Base-by-base conservation (phyloP, 2,888 invertebrate genomes). In the Amphimallon solstitiale region DNA sequence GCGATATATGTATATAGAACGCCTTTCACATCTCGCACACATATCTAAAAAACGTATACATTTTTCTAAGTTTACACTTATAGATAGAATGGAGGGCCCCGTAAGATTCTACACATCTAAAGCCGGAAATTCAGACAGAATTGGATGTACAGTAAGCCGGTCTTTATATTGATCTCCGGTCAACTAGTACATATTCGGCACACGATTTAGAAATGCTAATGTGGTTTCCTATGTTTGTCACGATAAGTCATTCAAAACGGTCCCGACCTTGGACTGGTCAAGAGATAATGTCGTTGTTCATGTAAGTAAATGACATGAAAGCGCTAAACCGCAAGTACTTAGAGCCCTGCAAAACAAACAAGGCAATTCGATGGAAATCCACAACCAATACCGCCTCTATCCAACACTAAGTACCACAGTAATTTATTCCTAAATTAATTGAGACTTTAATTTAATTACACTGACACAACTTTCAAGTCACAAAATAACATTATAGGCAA, bases 121-220 rank as follows among this genome's bases (percentile, higher is more conserved):
- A 21, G n/a, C 12, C 10, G 37, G 21, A 48, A 48, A 46, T 51
- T n/a, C 10, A 3, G 10, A 1, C n/a, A 23, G 10, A 9, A 51
- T 34, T 15, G 52, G n/a, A 43, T 15, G 48, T 59, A 48, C 65
- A 65, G 19, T 46, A 59, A 49, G 48, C 59, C 59, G 40, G 65
- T 56, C 65, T 60, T 60, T 65, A 65, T 60, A 65, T 60, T 35
- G 65, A 65, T 65, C 15, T 60, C 60, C 60, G 51, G 65, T 60
- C 51, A 60, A 43, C 51, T 38, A 37, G 46, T 61, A 61, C 48
- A 61, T 54, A 54, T 38, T 5, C 12, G 12, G 19, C 48, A 38
- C 21, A 21, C 23, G 37, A 34, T 54, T 23, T 54, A 40, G n/a
- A 40, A 54, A 54, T 54, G 54, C 54, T 54, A 54, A 54, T 38